Base-by-base conservation (phyloP, 2,113 vertebrate genomes). In the Formicarius rufipectus region DNA sequence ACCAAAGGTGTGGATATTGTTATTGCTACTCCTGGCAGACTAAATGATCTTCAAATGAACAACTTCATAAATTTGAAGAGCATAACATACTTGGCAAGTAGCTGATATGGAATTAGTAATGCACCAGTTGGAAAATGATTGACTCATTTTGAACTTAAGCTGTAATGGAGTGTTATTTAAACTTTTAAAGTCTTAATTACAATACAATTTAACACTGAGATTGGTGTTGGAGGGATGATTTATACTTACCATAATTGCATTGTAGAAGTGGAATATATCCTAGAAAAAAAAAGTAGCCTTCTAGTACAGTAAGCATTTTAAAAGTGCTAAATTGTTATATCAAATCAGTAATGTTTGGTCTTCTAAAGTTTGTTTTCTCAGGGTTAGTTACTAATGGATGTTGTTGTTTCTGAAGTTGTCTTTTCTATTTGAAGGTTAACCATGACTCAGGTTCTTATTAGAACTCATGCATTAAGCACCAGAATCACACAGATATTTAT, bases 41-140 rank as follows among this genome's bases (percentile, higher is more conserved):
- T 99, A 55, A 98, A 99, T 69, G 99, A 99, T 92, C 98, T 99
- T 24, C 99, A 99, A 63, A 99, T 99, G 99, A 99, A 99, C 90
- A 98, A 98, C 53, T 98, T 99, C 90, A 98, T 99, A 96, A 98
- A 98, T 89, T 97, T 99, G 67, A 98, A 72, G 94, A 99, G 98
- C 81, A 94, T 99, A 90, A 99, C 99, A 4, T 99, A 99, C 95
- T 97, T 99, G 99, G 99, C 99, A 97, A 98, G 98, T 93, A 96
- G 53, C 81, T 73, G 62, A 73, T 82, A n/a, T 0, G 6, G 21
- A 81, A 30, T 74, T 52, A 95, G 17, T 92, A 78, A 39, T 42
- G 44, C 22, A 72, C 15, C 17, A 50, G 20, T 24, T 79, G 58
- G 56, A 63, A 83, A 87, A 42, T 47, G 40, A 19, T 42, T 95